These are phyloP conservation scores for Anagrus nilaparvatae DNA, from an alignment of 1,140 invertebrate species.

Conservation along the genomic window DNA sequence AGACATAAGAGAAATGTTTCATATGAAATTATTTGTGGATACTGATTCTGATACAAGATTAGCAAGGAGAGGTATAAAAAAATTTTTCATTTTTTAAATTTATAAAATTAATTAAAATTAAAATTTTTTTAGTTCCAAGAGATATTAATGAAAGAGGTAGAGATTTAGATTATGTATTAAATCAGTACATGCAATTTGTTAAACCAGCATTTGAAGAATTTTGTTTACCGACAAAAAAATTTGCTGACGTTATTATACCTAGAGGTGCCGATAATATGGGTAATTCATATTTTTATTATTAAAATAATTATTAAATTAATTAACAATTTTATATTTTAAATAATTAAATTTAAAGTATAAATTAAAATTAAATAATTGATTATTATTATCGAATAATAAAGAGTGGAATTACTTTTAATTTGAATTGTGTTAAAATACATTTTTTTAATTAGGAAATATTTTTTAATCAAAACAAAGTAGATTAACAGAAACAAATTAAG, in stretches of 20 bases:
- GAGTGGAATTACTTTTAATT: no score
- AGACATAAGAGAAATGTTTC: slow-evolving; percentile 87
- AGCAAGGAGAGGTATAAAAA: slow-evolving; percentile 71
- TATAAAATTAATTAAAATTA: slow-evolving; percentile 5
- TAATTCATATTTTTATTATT: no score
- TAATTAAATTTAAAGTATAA: no score
- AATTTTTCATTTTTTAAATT: slow-evolving; percentile 15
- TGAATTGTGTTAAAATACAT: no score
- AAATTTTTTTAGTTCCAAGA: slow-evolving; percentile 60
- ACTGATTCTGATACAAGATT: slow-evolving; percentile 96
- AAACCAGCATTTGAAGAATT: slow-evolving; percentile 99
- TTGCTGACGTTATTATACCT: slow-evolving; percentile 98
- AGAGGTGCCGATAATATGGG: slow-evolving; percentile 92
- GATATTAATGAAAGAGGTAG: slow-evolving; percentile 91
- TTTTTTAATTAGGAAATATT: no score
- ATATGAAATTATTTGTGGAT: slow-evolving; percentile 99
- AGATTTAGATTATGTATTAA: slow-evolving; percentile 87
- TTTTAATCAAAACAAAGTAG: no score
- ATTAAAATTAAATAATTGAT: no score
- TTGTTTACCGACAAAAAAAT: slow-evolving; percentile 98
- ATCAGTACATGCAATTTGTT: slow-evolving; percentile 95
- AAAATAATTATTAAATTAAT: no score
- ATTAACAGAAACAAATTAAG: no score
- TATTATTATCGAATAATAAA: no score
- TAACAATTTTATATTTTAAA: no score